Conservation (phyloP, 2,797 vertebrate genomes). For the Staurois parvus region DNA sequence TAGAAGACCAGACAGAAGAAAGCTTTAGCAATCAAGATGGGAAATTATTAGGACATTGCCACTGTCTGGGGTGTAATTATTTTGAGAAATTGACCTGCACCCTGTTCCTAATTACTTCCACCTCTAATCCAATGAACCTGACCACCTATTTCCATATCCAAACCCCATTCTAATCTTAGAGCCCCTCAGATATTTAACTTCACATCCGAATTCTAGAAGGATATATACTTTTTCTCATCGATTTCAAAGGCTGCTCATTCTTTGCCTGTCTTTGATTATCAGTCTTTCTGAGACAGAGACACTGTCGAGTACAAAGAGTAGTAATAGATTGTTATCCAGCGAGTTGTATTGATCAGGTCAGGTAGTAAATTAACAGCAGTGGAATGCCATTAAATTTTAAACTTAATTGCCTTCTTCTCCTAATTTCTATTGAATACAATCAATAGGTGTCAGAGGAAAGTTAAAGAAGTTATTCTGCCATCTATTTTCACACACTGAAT, state of each 20-base stretch:
- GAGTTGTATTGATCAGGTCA: constrained; percentile 77
- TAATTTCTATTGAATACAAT: constrained; percentile 81
- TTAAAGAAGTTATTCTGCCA: constrained; percentile 76
- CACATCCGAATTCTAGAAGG: constrained; percentile 2
- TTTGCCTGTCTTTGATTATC: constrained; percentile 43
- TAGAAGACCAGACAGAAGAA: not conserved
- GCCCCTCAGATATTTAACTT: constrained; percentile 13
- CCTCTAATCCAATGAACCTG: not conserved
- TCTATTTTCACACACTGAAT: constrained; percentile 71
- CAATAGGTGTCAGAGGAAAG: constrained; percentile 78
- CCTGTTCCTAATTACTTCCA: constrained; percentile 14
- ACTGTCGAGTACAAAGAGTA: constrained; percentile 62
- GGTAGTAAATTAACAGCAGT: constrained; percentile 82
- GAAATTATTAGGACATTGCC: not conserved
- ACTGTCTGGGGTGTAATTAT: not conserved
- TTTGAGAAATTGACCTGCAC: not conserved
- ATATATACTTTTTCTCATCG: constrained; percentile 26
- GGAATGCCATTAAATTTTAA: constrained; percentile 81
- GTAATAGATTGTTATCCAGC: constrained; percentile 75
- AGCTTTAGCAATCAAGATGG: not conserved
- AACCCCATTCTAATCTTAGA: too few relatives aligned
- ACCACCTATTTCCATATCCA: not conserved
- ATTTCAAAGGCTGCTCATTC: constrained; percentile 24
- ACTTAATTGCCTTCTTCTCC: constrained; percentile 82
- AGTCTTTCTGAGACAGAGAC: constrained; percentile 61